Evolutionary conservation across 92 coral and sea anemone genomes (phyloP), one percentile per base, ranked within the genome.

Genomic region (Anthopleura xanthogrammica): DNA sequence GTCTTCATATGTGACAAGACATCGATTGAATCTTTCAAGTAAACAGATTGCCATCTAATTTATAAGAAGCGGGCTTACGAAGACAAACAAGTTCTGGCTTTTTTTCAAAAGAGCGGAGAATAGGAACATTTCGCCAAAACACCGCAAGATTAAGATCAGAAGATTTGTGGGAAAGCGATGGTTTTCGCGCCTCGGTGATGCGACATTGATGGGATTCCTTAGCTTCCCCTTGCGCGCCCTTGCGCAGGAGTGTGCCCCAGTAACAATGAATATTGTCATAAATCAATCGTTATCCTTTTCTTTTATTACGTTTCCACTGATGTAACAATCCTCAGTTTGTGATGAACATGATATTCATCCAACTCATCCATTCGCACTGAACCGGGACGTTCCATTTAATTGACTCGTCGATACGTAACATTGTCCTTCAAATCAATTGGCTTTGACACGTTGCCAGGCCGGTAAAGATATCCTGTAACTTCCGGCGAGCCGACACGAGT

Each of bases 121-220:
- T 60, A 70, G 22, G 56, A 81, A 24, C 41, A 81, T 16, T 39
- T 9, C 62, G 39, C 41, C 57, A 41, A 81, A 80, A 41, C 56
- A 80, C 75, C 57, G 36, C 60, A 70, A 70, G 65, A 81, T 81
- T 81, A 81, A 19, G 77, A 68, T 81, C 62, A 71, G 58, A 70
- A 43, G 74, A 24, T 48, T 64, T 68, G 77, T 58, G 84, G 84
- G 64, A 52, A 62, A 70, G 66, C 68, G 52, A 41, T 73, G 87
- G 55, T 60, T 84, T 77, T 76, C 57, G 90, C 64, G 85, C 79
- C 89, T 72, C 83, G 74, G 88, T 79, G 87, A 85, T 85, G 75
- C 87, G 86, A 71, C 93, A 89, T 92, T 16, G 79, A 82, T 79
- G 57, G 79, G 85, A 94, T 94, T 92, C 95, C 93, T 79, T 42